phyloP scores from a whole-genome alignment of 2,113 vertebrate species.

The Pithys albifrons region DNA sequence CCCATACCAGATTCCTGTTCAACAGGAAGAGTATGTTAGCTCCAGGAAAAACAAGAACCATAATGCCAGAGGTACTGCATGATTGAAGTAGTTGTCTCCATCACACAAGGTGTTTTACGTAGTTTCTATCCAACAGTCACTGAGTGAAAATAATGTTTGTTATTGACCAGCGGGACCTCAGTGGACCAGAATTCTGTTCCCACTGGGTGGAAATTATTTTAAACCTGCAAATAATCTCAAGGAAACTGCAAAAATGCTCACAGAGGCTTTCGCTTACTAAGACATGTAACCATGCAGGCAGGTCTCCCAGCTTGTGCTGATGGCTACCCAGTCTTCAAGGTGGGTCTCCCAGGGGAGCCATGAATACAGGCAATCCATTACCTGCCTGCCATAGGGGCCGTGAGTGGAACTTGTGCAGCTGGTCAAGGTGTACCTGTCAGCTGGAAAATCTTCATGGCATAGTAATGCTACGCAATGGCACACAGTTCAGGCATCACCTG shows the following conservation, averaged over 20 bases:
- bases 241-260: background rate
- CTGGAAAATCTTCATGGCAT: background rate
- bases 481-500: background rate
- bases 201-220: background rate
- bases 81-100: background rate
- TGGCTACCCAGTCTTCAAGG: background rate
- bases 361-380: background rate
- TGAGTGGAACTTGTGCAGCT: background rate
- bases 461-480: background rate
- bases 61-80: background rate
- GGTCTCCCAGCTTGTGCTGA: background rate
- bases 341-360: background rate
- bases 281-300: background rate
- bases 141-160: background rate
- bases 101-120: background rate
- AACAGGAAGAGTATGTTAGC: slow-evolving; percentile 54
- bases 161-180: background rate
- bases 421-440: background rate
- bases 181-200: background rate
- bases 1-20: slow-evolving; percentile 93
- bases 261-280: background rate
- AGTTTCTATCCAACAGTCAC: background rate
- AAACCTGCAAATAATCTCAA: background rate
- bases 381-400: background rate
- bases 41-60: background rate